These are phyloP conservation scores for Neodon shergylaensis DNA, from an alignment of 2,113 vertebrate genomes.

Conservation along the genomic window DNA sequence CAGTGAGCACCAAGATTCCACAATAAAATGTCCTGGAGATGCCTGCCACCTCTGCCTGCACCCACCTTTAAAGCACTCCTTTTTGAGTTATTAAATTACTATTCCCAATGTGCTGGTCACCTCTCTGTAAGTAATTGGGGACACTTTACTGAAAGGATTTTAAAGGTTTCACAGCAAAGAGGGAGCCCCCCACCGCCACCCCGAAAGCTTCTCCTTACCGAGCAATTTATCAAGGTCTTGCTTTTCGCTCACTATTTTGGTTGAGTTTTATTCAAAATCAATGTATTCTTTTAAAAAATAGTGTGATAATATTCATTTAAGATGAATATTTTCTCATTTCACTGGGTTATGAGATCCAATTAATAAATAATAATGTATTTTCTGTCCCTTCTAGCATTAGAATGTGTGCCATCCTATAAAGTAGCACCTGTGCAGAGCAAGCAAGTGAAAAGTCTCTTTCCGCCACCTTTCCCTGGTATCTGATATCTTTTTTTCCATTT, in stretches of 20 bases:
- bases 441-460: background rate
- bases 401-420: background rate
- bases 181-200: background rate
- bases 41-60: conserved; percentile 64
- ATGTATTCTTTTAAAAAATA: conserved; percentile 47
- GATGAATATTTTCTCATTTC: conserved; percentile 34
- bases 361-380: background rate
- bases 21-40: conserved; percentile 66
- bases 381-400: conserved; percentile 19
- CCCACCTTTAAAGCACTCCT: conserved; percentile 59
- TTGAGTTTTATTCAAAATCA: conserved; percentile 34
- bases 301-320: background rate
- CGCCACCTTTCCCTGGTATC: background rate
- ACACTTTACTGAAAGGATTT: conserved; percentile 57
- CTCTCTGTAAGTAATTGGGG: background rate
- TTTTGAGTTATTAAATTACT: conserved; percentile 55
- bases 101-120: background rate
- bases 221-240: background rate
- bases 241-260: conserved; percentile 4
- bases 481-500: background rate
- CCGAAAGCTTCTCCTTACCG: conserved; percentile 34
- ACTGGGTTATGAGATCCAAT: conserved; percentile 1
- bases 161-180: conserved; percentile 53
- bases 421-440: background rate
- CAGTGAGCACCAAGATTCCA: conserved; percentile 72